These are phyloP conservation scores for Parnassius apollo DNA, from an alignment of 2,888 invertebrate species.

Conservation along the genomic window DNA sequence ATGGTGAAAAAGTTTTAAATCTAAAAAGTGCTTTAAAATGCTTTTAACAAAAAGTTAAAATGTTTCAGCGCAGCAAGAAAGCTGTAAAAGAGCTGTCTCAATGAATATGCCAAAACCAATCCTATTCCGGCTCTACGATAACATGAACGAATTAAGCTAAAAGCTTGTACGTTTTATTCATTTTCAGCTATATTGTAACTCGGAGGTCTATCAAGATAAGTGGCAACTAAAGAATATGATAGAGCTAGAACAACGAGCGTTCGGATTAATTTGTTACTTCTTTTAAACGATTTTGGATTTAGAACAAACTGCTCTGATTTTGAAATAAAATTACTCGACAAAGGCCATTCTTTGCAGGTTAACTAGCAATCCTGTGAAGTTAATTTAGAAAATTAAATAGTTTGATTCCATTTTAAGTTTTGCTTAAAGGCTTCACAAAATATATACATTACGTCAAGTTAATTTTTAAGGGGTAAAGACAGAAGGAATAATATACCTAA, in stretches of 20 bases:
- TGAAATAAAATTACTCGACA: constrained; percentile 19
- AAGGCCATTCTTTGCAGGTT: constrained; percentile 16
- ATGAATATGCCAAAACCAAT: constrained; percentile 17
- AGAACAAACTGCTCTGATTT: constrained; percentile 10
- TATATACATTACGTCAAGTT: no score
- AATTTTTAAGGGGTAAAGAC: no score
- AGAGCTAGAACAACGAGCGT: constrained; percentile 14
- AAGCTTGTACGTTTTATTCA: constrained; percentile 27
- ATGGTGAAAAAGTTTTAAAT: background rate
- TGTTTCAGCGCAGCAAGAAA: no score
- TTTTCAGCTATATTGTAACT: constrained; percentile 25
- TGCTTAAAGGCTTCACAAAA: no score
- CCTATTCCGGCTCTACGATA: constrained; percentile 9
- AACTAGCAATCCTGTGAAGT: constrained; percentile 15
- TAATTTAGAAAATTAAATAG: constrained; percentile 22
- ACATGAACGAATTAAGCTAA: constrained; percentile 25
- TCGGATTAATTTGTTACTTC: no score
- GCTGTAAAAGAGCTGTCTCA: constrained; percentile 12
- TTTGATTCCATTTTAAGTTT: no score
- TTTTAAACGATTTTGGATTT: constrained; percentile 22
- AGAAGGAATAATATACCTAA: no score
- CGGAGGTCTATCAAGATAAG: constrained; percentile 27
- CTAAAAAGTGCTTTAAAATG: background rate
- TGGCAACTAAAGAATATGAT: constrained; percentile 28
- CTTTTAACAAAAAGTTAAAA: no score